Base-by-base conservation (phyloP, 2,888 invertebrate genomes). In the Cryptocheilus praepositus region DNA sequence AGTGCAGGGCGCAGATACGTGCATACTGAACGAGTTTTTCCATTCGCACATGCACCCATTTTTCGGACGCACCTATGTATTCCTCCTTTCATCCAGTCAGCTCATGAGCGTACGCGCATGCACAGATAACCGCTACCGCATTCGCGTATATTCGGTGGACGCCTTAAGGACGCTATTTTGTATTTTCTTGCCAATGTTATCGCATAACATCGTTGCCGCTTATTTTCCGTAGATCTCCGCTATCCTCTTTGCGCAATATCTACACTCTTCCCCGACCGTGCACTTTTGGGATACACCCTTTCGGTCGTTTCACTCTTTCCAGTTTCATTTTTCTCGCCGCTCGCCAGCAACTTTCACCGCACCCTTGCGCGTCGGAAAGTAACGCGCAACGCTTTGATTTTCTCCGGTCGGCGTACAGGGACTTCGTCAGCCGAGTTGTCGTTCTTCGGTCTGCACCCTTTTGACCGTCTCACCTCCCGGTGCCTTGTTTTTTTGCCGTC, bases 401-500 rank as follows among this genome's bases (percentile, higher is more conserved):
- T 18, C 16, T n/a, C 49, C 8, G 1, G 16, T 2, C 16, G 4
- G 16, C 49, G 16, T 8, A 5, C 1, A 13, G 11, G 5, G 4
- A n/a, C 18, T 49, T 49, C 49, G 49, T 49, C 8, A 22, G n/a
- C 19, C 11, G 8, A 61, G 22, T 16, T 51, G 52, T 5, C 22
- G 22, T 52, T 52, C 28, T 0, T 16, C 13, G 3, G 1, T 8
- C 7, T 52, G n/a, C 45, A 51, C 52, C 60, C 52, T 67, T 66
- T 72, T 64, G 49, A 55, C 51, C 51, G 46, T 55, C 21, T 65
- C 61, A 43, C 67, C 44, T 67, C 59, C 56, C 1, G 3, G 46
- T 51, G 59, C 28, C 55, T 56, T 18, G 22, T 54, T 59, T 65
- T 77, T 75, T 77, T 77, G 62, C 60, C 62, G 25, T 62, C 74